Base-by-base conservation (phyloP, 1,140 invertebrate species). In the Nephotettix cincticeps region DNA sequence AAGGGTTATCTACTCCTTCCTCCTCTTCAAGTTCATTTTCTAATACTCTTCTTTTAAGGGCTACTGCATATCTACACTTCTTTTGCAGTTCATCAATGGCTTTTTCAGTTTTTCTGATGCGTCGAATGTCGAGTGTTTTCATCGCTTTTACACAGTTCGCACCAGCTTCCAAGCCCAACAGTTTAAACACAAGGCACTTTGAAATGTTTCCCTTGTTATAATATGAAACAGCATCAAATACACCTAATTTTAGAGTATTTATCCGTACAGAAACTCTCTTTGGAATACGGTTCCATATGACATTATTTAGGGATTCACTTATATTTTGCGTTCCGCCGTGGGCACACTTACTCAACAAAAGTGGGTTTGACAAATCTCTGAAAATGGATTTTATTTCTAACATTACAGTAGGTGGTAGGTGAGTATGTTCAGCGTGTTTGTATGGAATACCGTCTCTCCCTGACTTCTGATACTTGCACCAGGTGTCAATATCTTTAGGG, bases 401-500 rank as follows among this genome's bases (percentile, higher is more conserved):
- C 29, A 70, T 64, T 4, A 69, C 27, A 32, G 54, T 58, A 25
- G 13, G 17, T 45, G 68, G 71, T 1, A 72, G 68, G 28, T 72
- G 71, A 9, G 40, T 66, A 36, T 72, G 71, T 36, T 72, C 51
- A 21, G 1, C 40, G 19, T 69, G 64, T 4, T 69, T 54, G 29
- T 71, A 68, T 54, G 64, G 51, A 43, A 40, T n/a, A 11, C 45
- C 67, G 61, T 58, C 21, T 63, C 11, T 19, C 21, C 32, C 27
- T n/a, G 54, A 36, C 23, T 47, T 71, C 36, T 56, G 36, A 63
- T 71, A 73, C 47, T 73, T 73, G 43, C 72, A 73, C 69, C 72
- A 68, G 14, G 61, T 58, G 30, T 68, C 28, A 19, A 21, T 19
- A n/a, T 61, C 68, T 23, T 17, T 40, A 1, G 72, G 69, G 45